Base-by-base conservation (phyloP, 2,797 vertebrate genomes). In the Gila robusta region DNA sequence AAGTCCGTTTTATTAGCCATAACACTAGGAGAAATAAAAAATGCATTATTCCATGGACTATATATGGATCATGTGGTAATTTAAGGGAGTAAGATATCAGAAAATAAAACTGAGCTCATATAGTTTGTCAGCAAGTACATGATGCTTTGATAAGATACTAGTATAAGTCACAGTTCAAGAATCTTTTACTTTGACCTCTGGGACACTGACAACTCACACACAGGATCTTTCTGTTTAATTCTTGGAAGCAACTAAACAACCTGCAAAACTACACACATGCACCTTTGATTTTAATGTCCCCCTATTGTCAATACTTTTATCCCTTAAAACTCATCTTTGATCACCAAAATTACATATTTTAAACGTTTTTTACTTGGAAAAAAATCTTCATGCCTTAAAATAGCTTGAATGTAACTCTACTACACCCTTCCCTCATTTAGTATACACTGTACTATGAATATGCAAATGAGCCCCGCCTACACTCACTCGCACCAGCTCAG, bases 111-210 rank as follows among this genome's bases (percentile, higher is more conserved):
- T 85, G 47, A 79, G 54, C 69, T 73, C 77, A 59, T 56, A 49
- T 44, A 69, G 32, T 54, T 56, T 84, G 66, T 83, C 59, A 59
- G 52, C 21, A 26, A 44, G 56, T 44, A 23, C 32, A 52, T 16
- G 67, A 72, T 73, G 41, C 66, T 79, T 73, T 86, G 77, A 86
- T 86, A 86, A 86, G 78, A 86, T 81, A 86, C 41, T 17, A n/a
- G 71, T n/a, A 44, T 44, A 35, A 64, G 66, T 73, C 77, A 73
- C 35, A 52, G 84, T 73, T 73, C 66, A 80, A 74, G 9, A 39
- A 81, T 86, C 49, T 62, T 71, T 62, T 62, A 32, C 66, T 79
- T 59, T 41, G 78, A 86, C 84, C 84, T 66, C 56, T 73, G 39
- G 11, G 32, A 66, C 54, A 19, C 41, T 64, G 81, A 73, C 26